Base-by-base conservation (phyloP, 2,888 invertebrate species). In the Torymus aiolomorphi region DNA sequence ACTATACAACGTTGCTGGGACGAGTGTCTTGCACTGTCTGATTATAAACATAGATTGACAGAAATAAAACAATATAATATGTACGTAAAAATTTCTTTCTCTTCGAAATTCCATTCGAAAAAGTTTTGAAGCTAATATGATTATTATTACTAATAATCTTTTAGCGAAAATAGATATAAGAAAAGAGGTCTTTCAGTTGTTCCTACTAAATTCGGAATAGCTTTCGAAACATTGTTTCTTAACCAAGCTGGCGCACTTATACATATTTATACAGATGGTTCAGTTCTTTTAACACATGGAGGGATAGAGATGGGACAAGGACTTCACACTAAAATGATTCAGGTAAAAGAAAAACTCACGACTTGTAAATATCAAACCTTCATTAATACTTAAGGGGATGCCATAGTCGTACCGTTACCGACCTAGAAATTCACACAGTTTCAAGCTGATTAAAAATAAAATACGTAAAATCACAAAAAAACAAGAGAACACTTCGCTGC, bases 301-400 rank as follows among this genome's bases (percentile, higher is more conserved):
- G 97, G 97, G 14, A 95, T 95, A 2, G 98, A 98, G 92, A 97
- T 98, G 95, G 98, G 98, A 0, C 98, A 98, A 91, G 98, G 98
- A 1, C 91, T 98, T 1, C 96, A 97, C 88, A 98, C 97, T 0
- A 98, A 98, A 92, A 97, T 97, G 95, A 94, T 96, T 69, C 97
- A 97, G 93, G 91, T 92, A 70, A 78, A 62, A 65, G n/a, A 61
- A 72, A 31, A 31, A 31, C 5, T 5, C 4, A 31, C n/a, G n/a
- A n/a, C n/a, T 24, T 24, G 24, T 3, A 3, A 24, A 2, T 24
- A 24, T 2, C 24, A 24, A 24, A 24, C 24, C 3, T 24, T 24
- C 3, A 24, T 24, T 24, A 24, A 24, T 24, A 24, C 24, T 24
- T n/a, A n/a, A n/a, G n/a, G n/a, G n/a, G n/a, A n/a, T n/a, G n/a